Base-by-base conservation (phyloP, 2,113 vertebrate genomes). In the Clarias magur region DNA sequence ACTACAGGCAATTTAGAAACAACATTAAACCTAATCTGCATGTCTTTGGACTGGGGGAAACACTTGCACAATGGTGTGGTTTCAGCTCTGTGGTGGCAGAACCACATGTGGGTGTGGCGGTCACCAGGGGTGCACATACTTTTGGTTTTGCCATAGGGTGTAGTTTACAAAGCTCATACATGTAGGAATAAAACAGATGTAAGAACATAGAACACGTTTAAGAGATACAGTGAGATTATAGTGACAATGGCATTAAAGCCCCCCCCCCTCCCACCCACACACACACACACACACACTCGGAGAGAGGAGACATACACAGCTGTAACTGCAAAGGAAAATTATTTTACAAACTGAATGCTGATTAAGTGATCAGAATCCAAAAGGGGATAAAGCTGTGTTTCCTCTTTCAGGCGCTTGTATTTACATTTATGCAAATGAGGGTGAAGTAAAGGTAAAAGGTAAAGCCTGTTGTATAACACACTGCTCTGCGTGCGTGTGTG, bases 401-500 rank as follows among this genome's bases (percentile, higher is more conserved):
- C 16, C 4, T 56, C 16, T 30, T 67, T 17, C 56, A 62, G 9
- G 6, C 10, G 3, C 30, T 25, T 42, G 53, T 19, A 62, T 62
- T 81, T 75, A 63, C 53, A 68, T 83, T 54, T 15, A 83, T 68
- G 82, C 63, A 83, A 83, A 83, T 68, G 15, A 82, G 8, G 27
- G 4, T 23, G 21, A 34, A 82, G 53, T 53, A 76, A 23, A 25
- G 25, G 42, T 38, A 38, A 42, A 42, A 5, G 10, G 72, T 53
- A 53, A 42, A 75, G 72, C 19, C 80, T 42, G 17, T 16, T 17
- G 42, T 21, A 34, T 17, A 6, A n/a, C 62, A 82, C 34, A 23
- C n/a, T 23, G 16, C 7, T 62, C 3, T 83, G 10, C 30, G 48
- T 84, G 53, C 72, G 23, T 70, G 30, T 57, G 54, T 54, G 48